Base-by-base conservation (phyloP, 2,888 invertebrate species). In the Aporophyla nigra region DNA sequence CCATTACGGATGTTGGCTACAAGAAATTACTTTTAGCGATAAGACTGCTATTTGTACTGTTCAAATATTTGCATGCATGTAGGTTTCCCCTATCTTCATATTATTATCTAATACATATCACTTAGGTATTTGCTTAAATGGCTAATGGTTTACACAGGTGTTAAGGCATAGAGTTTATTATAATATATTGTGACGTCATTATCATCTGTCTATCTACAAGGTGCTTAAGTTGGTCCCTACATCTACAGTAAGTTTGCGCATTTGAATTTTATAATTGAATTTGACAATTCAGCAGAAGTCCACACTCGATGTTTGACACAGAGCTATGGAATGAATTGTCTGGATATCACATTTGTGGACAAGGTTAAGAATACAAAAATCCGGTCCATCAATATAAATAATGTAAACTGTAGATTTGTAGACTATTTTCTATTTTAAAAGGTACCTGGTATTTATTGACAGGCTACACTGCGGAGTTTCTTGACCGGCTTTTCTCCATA, bases 11-110 rank as follows among this genome's bases (percentile, higher is more conserved):
- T 80, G 74, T 77, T 16, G 33, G 2, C 43, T 73, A 65, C 74
- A 80, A 74, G 81, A 63, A 72, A 73, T 74, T 21, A 77, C 63
- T 77, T 74, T 80, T 80, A 80, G 74, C 63, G 77, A 77, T 77
- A 77, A 77, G 80, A 53, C 12, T 12, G 56, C 81, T 46, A 77
- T 77, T 77, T 80, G 73, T 46, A 21, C 74, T 33, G 56, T 63
- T 58, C 56, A 77, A 77, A 81, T 78, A 46, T 81, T 81, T 81
- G 53, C 74, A 49, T 21, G 54, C 40, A 43, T 59, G 40, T 74
- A 58, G 10, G 0, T 80, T n/a, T 80, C 40, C 21, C 77, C 43
- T 80, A 24, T 56, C 12, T 6, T 53, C 63, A 40, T 74, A 77
- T 33, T 33, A 33, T 33, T 33, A 33, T 77, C 56, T 73, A 24